Percentiles rank a stretch among this genome's conserved stretches.
These are phyloP conservation scores for Drosophila subobscura DNA, from an alignment of 1,140 invertebrate species.

Conservation along the genomic window DNA sequence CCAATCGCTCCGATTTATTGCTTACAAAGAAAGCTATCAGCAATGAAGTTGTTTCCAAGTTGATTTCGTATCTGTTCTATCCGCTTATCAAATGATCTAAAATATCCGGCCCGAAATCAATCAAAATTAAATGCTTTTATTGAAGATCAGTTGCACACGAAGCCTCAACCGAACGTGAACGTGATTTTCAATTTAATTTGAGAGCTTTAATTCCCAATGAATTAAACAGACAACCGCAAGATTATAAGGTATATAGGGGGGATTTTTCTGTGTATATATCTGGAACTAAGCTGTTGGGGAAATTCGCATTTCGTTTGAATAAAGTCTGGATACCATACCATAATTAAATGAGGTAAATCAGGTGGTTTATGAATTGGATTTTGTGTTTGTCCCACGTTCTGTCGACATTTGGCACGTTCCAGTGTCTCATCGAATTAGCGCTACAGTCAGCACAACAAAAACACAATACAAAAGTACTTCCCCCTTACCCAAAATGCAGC, in stretches of 20 bases:
- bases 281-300: constrained; percentile 36
- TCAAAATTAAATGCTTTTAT: constrained; percentile 3
- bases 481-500: constrained; percentile 25
- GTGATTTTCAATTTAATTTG: constrained; percentile 23
- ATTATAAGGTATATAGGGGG: constrained; percentile 11
- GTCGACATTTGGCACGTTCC: constrained; percentile 66
- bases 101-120: background rate
- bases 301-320: constrained; percentile 21
- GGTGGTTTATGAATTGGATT: constrained; percentile 64
- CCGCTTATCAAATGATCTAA: constrained; percentile 21
- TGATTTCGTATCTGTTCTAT: background rate
- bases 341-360: constrained; percentile 37
- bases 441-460: constrained; percentile 51
- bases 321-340: constrained; percentile 37
- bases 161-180: constrained; percentile 44
- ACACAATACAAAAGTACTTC: constrained; percentile 21
- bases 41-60: background rate
- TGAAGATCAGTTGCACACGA: constrained; percentile 12
- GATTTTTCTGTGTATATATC: constrained; percentile 19
- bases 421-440: constrained; percentile 55
- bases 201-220: constrained; percentile 14
- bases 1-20: constrained; percentile 3
- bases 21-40: constrained; percentile 14
- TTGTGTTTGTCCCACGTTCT: constrained; percentile 33
- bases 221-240: constrained; percentile 11